phyloP scores from a whole-genome alignment of 2,113 vertebrate genomes.

The Podarcis cretensis region DNA sequence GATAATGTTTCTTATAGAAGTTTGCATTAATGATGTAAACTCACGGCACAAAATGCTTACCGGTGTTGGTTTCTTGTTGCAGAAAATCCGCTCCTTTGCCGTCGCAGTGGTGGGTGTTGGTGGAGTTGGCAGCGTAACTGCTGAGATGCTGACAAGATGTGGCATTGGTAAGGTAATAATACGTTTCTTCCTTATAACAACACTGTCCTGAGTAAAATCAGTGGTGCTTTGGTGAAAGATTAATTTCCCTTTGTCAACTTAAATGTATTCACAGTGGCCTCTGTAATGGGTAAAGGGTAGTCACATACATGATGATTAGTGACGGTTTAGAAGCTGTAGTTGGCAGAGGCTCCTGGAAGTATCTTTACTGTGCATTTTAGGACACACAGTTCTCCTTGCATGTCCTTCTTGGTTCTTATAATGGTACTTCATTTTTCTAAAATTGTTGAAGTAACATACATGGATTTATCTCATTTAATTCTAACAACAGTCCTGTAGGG shows the following conservation, averaged over 20 bases:
- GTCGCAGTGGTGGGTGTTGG: slow-evolving; percentile 95
- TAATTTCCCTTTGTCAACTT: background rate
- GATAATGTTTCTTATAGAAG: slow-evolving; percentile 29
- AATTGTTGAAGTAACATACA: too few species aligned
- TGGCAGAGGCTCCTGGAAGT: too few species aligned
- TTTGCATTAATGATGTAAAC: slow-evolving; percentile 4
- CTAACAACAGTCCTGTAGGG: background rate
- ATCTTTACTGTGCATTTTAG: background rate
- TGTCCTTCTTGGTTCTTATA: background rate
- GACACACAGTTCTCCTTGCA: background rate
- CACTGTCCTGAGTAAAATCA: background rate
- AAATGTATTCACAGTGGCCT: background rate
- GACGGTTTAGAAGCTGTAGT: too few species aligned
- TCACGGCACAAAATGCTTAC: background rate
- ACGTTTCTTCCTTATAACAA: slow-evolving; percentile 50
- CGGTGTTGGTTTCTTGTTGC: slow-evolving; percentile 33
- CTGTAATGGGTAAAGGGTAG: background rate
- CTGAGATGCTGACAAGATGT: slow-evolving; percentile 99
- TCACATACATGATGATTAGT: background rate
- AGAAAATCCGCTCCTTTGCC: slow-evolving; percentile 94
- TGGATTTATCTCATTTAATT: background rate
- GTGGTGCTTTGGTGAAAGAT: background rate
- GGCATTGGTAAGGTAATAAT: slow-evolving; percentile 99
- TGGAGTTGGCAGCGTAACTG: slow-evolving; percentile 96
- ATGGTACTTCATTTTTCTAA: background rate